phyloP scores from a whole-genome alignment of 2,888 invertebrate genomes.

The Norana najaformis region DNA sequence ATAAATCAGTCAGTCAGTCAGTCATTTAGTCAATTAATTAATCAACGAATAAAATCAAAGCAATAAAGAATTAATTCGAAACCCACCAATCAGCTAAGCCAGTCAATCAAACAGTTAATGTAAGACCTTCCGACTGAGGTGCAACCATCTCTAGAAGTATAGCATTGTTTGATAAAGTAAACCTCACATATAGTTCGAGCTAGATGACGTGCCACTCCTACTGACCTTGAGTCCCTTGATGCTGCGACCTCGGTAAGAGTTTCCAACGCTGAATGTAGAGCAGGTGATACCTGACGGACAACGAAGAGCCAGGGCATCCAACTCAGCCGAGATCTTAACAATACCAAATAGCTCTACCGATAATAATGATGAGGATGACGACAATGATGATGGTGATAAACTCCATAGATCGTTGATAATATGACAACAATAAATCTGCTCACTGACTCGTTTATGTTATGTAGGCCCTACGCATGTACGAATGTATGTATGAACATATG shows the following conservation, averaged over 20 bases:
- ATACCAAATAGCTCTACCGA: neutral
- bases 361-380: neutral
- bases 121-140: too few relatives aligned
- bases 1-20: neutral
- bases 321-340: conserved; percentile 20
- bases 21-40: too few relatives aligned
- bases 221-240: conserved; percentile 32
- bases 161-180: too few relatives aligned
- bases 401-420: too few relatives aligned
- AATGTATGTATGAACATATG: too few relatives aligned
- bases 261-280: conserved; percentile 18
- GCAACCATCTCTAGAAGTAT: too few relatives aligned
- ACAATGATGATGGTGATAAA: neutral
- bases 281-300: conserved; percentile 24
- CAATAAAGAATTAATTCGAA: neutral
- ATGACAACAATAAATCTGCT: too few relatives aligned
- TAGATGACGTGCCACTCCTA: neutral
- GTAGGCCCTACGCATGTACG: too few relatives aligned
- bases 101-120: neutral
- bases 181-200: too few relatives aligned
- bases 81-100: too few relatives aligned
- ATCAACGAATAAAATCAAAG: too few relatives aligned
- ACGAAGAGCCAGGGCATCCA: conserved; percentile 20
- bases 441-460: too few relatives aligned
- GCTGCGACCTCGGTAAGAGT: neutral